phyloP scores from a whole-genome alignment of 2,113 vertebrate species.

The Poecile atricapillus region DNA sequence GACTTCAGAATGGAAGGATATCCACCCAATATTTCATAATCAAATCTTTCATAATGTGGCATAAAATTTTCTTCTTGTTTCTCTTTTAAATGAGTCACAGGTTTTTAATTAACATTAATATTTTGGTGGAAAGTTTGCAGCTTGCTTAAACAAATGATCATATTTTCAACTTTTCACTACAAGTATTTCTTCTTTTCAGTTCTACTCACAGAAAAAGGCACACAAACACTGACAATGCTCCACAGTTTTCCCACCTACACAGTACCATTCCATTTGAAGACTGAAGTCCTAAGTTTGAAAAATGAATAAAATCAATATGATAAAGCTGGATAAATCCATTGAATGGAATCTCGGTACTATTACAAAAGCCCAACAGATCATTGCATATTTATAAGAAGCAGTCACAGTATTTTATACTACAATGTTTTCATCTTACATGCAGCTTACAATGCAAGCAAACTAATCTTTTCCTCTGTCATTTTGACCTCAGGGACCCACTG shows the following conservation, averaged over 20 bases:
- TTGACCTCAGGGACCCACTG: not conserved
- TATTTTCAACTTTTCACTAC: not conserved
- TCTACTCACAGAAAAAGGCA: not conserved
- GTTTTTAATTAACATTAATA: not conserved
- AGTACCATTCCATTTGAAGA: not conserved
- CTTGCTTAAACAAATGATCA: not conserved
- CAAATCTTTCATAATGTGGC: not conserved
- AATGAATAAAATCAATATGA: not conserved
- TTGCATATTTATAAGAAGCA: not conserved
- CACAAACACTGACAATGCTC: not conserved
- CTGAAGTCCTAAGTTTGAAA: not conserved
- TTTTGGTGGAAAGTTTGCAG: not conserved
- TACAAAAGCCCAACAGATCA: not conserved
- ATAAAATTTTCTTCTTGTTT: not conserved
- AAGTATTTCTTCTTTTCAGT: not conserved
- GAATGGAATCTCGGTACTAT: not conserved
- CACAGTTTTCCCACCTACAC: not conserved
- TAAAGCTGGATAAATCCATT: not conserved
- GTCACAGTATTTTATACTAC: not conserved
- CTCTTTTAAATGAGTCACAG: not conserved
- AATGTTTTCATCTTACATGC: not conserved
- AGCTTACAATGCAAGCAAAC: not conserved
- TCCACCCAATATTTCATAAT: not conserved
- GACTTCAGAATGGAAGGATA: not conserved
- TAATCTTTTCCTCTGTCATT: not conserved